A percentile compares a stretch with the other conserved stretches of the same genome.
phyloP scores from a whole-genome alignment of 92 coral and sea anemone genomes.

The Isaurus tuberculatus region DNA sequence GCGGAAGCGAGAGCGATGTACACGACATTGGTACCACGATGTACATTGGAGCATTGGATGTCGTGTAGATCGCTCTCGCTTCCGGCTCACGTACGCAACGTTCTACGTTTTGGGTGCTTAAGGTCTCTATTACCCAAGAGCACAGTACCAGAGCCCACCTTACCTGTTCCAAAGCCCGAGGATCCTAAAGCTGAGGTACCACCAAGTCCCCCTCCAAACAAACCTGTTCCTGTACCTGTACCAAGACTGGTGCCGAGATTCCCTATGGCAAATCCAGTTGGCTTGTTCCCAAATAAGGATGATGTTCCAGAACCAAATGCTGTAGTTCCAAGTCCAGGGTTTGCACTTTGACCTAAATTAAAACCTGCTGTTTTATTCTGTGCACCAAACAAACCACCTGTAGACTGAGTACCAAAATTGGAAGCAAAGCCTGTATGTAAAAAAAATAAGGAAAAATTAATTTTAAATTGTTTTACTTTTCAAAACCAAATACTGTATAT shows the following conservation, averaged over 20 bases:
- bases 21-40: too few relatives aligned
- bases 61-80: too few relatives aligned
- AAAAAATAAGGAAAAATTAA: not conserved
- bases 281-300: slow-evolving; percentile 54
- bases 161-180: slow-evolving; percentile 73
- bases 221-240: slow-evolving; percentile 71
- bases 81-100: too few relatives aligned
- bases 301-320: slow-evolving; percentile 44
- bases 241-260: slow-evolving; percentile 68
- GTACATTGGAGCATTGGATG: too few relatives aligned
- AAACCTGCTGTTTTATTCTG: slow-evolving; percentile 73
- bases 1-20: too few relatives aligned
- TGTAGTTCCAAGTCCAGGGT: slow-evolving; percentile 66
- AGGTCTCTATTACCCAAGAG: not conserved
- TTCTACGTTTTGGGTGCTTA: too few relatives aligned
- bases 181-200: slow-evolving; percentile 53
- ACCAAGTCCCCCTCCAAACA: slow-evolving; percentile 63
- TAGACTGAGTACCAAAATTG: slow-evolving; percentile 65
- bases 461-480: too few relatives aligned
- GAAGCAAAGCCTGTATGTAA: slow-evolving; percentile 39
- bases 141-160: not conserved
- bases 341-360: slow-evolving; percentile 63
- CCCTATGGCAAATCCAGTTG: slow-evolving; percentile 42
- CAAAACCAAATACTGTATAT: too few relatives aligned
- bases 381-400: slow-evolving; percentile 82